Evolutionary conservation across 2,113 vertebrate genomes (phyloP).

Genomic region (Dunckerocampus dactyliophorus): DNA sequence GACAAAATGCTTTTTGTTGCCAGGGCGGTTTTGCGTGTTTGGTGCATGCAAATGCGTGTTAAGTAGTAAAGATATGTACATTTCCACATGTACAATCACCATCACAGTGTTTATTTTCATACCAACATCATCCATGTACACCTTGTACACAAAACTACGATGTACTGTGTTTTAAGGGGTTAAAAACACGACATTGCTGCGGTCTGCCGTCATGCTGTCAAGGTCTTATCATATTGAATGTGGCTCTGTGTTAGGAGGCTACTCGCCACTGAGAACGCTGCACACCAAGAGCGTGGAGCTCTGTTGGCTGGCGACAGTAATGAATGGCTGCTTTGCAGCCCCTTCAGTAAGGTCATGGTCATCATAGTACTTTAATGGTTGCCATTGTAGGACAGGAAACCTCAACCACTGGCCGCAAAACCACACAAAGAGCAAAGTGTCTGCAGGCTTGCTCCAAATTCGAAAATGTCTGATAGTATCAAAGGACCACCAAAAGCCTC

Average conservation of each 20-base stretch:
- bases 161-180: too few species aligned
- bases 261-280: constrained; percentile 20
- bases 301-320: background rate
- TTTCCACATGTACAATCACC: too few species aligned
- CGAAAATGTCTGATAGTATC: constrained; percentile 11
- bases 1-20: too few species aligned
- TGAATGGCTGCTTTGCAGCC: constrained; percentile 5
- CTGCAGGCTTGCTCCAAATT: constrained; percentile 14
- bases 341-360: constrained; percentile 17
- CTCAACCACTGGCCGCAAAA: constrained; percentile 28
- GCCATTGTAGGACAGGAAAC: constrained; percentile 39
- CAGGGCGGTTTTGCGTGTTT: too few species aligned
- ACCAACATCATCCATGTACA: too few species aligned
- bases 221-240: constrained; percentile 12
- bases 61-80: too few species aligned
- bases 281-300: constrained; percentile 10
- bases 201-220: background rate
- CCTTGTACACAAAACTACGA: too few species aligned
- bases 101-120: too few species aligned
- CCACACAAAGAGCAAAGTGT: constrained; percentile 44
- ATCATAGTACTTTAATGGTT: constrained; percentile 30
- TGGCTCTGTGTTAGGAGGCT: constrained; percentile 14
- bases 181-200: background rate
- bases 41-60: too few species aligned
- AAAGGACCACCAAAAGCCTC: background rate